Conservation (phyloP, 2,113 vertebrate genomes). For the Plecotus auritus region DNA sequence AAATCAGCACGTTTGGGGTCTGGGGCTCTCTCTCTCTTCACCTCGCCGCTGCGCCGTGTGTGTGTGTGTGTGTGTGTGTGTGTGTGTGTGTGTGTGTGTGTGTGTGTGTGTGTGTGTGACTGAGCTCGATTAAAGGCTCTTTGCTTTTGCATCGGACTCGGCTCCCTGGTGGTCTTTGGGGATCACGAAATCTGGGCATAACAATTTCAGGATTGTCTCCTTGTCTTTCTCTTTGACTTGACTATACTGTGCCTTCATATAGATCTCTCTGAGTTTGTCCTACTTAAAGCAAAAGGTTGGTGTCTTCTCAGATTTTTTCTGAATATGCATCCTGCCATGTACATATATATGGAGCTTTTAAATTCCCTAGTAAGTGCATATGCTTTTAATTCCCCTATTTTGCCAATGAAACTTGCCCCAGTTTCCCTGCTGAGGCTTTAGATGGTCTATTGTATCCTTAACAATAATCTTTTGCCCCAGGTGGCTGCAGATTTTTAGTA, state of each 20-base stretch:
- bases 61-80: no score
- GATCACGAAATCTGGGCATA: no score
- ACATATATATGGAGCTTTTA: not conserved
- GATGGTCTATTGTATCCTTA: not conserved
- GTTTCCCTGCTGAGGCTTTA: not conserved
- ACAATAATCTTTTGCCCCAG: not conserved
- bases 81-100: no score
- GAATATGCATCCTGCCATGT: not conserved
- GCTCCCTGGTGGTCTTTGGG: no score
- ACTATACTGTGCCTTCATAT: not conserved
- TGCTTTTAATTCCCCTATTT: not conserved
- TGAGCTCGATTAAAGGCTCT: no score
- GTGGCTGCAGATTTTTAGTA: not conserved
- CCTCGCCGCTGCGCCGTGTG: no score
- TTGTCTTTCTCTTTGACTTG: not conserved
- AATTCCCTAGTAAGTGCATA: not conserved
- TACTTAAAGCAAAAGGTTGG: not conserved
- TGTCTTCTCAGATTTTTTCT: not conserved
- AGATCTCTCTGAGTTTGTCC: not conserved
- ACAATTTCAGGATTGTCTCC: not conserved
- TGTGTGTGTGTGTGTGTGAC: no score
- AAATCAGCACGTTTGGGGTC: no score
- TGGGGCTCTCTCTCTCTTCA: no score
- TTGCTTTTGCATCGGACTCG: no score
- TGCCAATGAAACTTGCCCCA: not conserved